phyloP scores from a whole-genome alignment of 2,888 invertebrate genomes.

The Drosophila yooni region DNA sequence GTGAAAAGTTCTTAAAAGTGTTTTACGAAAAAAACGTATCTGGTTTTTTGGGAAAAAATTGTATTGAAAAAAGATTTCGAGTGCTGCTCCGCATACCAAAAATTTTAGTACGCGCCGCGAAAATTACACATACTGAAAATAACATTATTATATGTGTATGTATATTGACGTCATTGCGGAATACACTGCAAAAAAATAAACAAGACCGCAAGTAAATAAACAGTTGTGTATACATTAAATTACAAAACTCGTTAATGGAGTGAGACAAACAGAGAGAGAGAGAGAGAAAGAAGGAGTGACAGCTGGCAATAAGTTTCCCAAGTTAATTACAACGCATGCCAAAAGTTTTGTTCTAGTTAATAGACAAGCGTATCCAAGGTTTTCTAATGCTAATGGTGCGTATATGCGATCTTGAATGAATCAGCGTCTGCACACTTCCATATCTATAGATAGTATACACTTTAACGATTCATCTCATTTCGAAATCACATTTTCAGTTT shows the following conservation, averaged over 20 bases:
- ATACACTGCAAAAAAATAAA: constrained; percentile 62
- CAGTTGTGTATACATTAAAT: constrained; percentile 34
- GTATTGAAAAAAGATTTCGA: constrained; percentile 10
- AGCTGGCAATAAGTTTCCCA: constrained; percentile 34
- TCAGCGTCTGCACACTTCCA: constrained; percentile 39
- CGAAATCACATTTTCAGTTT: constrained; percentile 34
- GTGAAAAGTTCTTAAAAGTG: constrained; percentile 19
- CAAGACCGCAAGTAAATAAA: constrained; percentile 58
- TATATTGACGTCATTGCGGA: constrained; percentile 70
- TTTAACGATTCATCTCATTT: constrained; percentile 65
- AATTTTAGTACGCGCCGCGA: constrained; percentile 14
- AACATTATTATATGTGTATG: constrained; percentile 34
- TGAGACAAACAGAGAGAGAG: constrained; percentile 32
- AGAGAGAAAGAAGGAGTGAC: neutral
- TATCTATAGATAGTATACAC: constrained; percentile 31
- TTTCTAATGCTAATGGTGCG: constrained; percentile 82
- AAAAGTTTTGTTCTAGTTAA: constrained; percentile 56
- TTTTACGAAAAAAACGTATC: constrained; percentile 7
- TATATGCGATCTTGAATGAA: constrained; percentile 68
- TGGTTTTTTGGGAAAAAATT: constrained; percentile 31
- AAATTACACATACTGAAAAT: constrained; percentile 39
- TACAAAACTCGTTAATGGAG: constrained; percentile 56
- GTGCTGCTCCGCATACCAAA: constrained; percentile 9
- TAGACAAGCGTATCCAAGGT: constrained; percentile 66
- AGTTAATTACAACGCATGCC: constrained; percentile 52